phyloP scores from a whole-genome alignment of 2,113 vertebrate species.

The Mesitornis unicolor region DNA sequence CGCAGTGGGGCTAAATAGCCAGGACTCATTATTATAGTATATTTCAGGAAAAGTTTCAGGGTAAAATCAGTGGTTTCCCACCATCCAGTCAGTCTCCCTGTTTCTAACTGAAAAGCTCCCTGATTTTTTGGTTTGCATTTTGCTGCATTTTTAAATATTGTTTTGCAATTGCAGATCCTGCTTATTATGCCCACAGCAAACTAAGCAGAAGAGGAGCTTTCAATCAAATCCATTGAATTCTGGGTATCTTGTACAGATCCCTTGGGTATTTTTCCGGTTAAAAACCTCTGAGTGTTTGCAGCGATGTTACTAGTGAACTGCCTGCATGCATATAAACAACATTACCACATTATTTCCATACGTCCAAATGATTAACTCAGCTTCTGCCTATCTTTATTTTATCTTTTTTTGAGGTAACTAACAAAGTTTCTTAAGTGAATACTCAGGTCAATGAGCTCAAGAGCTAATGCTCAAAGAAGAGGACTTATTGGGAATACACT shows the following conservation, averaged over 20 bases:
- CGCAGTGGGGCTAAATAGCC: background rate
- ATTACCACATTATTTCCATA: slow-evolving; percentile 6
- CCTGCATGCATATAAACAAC: background rate
- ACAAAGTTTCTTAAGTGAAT: background rate
- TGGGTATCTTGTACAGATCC: background rate
- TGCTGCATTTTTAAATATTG: background rate
- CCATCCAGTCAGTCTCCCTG: background rate
- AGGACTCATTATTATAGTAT: background rate
- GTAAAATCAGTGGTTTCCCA: background rate
- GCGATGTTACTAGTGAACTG: background rate
- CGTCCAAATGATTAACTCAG: background rate
- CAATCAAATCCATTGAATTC: background rate
- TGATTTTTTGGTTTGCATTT: background rate
- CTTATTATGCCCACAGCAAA: background rate
- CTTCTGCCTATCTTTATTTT: background rate
- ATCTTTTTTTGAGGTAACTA: background rate
- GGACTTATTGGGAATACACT: background rate
- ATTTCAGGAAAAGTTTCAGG: background rate
- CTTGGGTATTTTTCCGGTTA: background rate
- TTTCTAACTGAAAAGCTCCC: background rate
- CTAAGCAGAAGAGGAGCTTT: background rate
- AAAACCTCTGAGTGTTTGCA: background rate
- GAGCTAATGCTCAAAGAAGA: background rate
- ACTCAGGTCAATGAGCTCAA: background rate
- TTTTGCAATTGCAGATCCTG: background rate